phyloP scores from a whole-genome alignment of 2,888 invertebrate species.

The Lucinisca nassula region DNA sequence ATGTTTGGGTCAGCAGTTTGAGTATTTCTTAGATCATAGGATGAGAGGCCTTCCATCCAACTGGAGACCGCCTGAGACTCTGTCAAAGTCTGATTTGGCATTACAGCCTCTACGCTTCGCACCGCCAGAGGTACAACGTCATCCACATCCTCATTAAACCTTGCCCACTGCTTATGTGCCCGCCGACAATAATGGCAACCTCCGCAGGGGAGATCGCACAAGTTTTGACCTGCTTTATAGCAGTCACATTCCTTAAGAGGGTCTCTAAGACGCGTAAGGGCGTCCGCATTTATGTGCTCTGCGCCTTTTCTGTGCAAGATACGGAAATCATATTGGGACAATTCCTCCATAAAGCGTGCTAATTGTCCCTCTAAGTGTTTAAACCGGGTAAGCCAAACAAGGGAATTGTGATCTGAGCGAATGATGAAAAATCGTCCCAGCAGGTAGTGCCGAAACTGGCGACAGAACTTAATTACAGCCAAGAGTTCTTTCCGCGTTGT shows the following conservation, averaged over 20 bases:
- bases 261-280: background rate
- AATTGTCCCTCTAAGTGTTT: constrained; percentile 7
- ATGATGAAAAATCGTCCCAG: background rate
- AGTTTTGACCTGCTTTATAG: background rate
- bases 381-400: constrained; percentile 15
- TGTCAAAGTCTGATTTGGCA: no score
- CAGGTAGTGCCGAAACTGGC: constrained; percentile 11
- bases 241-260: background rate
- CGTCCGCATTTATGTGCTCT: background rate
- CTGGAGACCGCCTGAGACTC: no score
- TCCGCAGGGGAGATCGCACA: no score
- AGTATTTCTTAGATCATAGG: no score
- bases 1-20: no score
- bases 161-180: no score
- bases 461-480: background rate
- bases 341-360: constrained; percentile 16
- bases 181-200: no score
- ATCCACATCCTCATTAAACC: no score
- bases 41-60: no score
- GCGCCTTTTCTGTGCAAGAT: background rate
- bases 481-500: constrained; percentile 10
- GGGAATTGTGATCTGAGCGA: background rate
- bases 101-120: no score
- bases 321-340: background rate
- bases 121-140: no score